Conservation (phyloP, 2,888 invertebrate species). For the Eurytoma adleriae region DNA sequence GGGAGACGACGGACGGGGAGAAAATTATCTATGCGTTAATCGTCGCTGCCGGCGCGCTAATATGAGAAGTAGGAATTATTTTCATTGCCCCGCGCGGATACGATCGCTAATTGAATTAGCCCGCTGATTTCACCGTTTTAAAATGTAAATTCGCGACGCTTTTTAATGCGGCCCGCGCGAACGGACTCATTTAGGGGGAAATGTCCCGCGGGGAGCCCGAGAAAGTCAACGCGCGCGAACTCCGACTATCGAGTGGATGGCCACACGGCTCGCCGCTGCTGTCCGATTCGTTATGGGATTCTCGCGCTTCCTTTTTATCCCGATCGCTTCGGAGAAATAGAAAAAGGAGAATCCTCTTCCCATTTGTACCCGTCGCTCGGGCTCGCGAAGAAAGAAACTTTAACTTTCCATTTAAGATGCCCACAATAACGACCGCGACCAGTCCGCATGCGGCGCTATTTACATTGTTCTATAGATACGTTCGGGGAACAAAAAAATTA, state of each 20-base stretch:
- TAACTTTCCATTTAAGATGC: conserved; percentile 52
- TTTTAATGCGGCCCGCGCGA: background rate
- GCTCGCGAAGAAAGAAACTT: conserved; percentile 26
- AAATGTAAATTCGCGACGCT: conserved; percentile 37
- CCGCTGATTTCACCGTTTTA: conserved; percentile 37
- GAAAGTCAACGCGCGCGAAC: conserved; percentile 23
- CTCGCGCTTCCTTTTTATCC: conserved; percentile 11
- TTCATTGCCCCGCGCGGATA: background rate
- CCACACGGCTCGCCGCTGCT: background rate
- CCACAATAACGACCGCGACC: conserved; percentile 37
- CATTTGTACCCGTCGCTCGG: conserved; percentile 16
- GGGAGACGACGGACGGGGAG: background rate
- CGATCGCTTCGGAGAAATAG: conserved; percentile 26
- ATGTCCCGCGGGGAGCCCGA: conserved; percentile 5
- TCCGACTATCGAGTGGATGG: background rate
- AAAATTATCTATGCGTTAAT: conserved; percentile 32
- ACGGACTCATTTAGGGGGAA: conserved; percentile 2
- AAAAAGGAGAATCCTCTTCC: conserved; percentile 10
- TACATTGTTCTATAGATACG: conserved; percentile 29
- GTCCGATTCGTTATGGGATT: conserved; percentile 36
- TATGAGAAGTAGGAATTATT: conserved; percentile 28
- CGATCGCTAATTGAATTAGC: conserved; percentile 36
- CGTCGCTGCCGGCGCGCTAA: background rate
- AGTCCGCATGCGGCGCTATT: conserved; percentile 20
- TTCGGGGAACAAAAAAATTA: conserved; percentile 46